Base-by-base conservation (phyloP, 1,140 invertebrate genomes). In the Caenorhabditis brenneri region DNA sequence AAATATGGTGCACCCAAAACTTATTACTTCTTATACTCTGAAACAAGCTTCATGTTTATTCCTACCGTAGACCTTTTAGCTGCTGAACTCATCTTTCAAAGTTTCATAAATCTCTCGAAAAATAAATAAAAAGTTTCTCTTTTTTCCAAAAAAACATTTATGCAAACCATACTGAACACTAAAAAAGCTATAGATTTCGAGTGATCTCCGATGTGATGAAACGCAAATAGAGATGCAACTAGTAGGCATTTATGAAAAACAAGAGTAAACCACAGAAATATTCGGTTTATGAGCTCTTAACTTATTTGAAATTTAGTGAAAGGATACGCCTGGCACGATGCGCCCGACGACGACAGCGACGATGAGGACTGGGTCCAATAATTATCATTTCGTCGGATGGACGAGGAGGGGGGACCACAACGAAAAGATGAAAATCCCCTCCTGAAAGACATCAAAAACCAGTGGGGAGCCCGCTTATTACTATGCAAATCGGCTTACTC, bases 401-500 rank as follows among this genome's bases (percentile, higher is more conserved):
- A 7, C 19, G 65, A 46, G 16, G 19, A 36, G 16, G 27, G 60
- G 19, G 31, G 19, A 65, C 31, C 15, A 42, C 65, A 33, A 39
- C 65, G 65, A 74, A 74, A 74, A 74, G 65, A 74, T 74, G 65
- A 74, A 74, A 74, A 74, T 74, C 65, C 65, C n/a, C 65, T 24
- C 65, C 65, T 42, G 36, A 36, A 74, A 74, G 65, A 42, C 65
- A 74, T 74, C 65, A 74, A 74, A 74, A 74, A 74, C 65, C 65
- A 74, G n/a, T 42, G 19, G 22, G 36, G 36, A 46, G 65, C 10
- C 33, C 19, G 33, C 65, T 65, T 65, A 65, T 65, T 74, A 74
- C 65, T 74, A 74, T 74, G 65, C 65, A 74, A 74, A 74, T 74
- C 65, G 65, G 65, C 65, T 74, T 74, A 74, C 65, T 74, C 65